These are phyloP conservation scores for Lonchura striata DNA, from an alignment of 2,113 vertebrate genomes.

Conservation along the genomic window DNA sequence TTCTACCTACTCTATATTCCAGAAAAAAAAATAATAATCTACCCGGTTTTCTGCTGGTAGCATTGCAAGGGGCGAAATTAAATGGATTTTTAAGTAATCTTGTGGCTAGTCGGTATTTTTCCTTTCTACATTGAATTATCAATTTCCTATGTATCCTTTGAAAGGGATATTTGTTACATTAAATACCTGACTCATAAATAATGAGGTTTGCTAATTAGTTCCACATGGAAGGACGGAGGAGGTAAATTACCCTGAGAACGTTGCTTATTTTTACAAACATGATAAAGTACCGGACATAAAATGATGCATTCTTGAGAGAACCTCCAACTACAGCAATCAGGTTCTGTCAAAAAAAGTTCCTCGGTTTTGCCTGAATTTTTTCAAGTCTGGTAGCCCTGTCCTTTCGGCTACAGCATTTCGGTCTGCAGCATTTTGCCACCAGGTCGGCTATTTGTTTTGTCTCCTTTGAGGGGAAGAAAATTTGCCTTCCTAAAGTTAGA, in stretches of 20 bases:
- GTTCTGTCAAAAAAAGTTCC: constrained; percentile 8
- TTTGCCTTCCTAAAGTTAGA: constrained; percentile 1
- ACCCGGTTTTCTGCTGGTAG: background rate
- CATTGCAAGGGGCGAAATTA: background rate
- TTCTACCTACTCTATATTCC: background rate
- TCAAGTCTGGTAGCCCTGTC: background rate
- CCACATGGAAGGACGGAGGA: constrained; percentile 55
- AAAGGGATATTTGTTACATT: constrained; percentile 58
- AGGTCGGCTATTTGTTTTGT: background rate
- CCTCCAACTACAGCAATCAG: background rate
- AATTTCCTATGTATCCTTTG: constrained; percentile 27
- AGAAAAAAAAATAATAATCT: background rate
- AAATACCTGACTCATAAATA: constrained; percentile 63
- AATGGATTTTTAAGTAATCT: background rate
- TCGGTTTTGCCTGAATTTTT: background rate
- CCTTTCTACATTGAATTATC: constrained; percentile 37
- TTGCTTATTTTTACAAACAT: constrained; percentile 59
- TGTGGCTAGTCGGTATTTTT: background rate
- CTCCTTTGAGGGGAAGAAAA: background rate
- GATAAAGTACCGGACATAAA: constrained; percentile 43
- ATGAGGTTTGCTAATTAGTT: constrained; percentile 59
- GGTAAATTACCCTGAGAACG: constrained; percentile 50
- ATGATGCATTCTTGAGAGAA: background rate
- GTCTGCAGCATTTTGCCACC: background rate
- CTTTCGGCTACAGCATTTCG: background rate